A percentile compares a stretch with the other conserved stretches of the same genome.
These are phyloP conservation scores for Apis dorsata DNA, from an alignment of 1,140 invertebrate species.

Conservation along the genomic window DNA sequence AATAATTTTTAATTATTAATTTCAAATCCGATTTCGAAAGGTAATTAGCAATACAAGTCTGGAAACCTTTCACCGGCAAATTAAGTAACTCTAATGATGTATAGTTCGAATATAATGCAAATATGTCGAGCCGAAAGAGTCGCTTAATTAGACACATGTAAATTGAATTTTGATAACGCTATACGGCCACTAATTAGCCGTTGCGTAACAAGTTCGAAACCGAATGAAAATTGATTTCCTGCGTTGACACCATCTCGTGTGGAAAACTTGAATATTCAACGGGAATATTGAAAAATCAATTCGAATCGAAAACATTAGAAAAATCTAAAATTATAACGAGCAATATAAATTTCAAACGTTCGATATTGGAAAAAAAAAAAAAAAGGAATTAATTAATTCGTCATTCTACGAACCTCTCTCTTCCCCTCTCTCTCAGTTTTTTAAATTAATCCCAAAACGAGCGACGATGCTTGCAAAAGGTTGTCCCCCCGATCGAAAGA, in stretches of 20 bases:
- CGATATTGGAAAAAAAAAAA: not conserved
- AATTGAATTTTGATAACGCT: slow-evolving; percentile 58
- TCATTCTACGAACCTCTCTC: too few species aligned
- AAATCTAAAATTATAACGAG: too few species aligned
- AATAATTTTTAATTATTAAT: too few species aligned
- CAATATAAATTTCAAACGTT: not conserved
- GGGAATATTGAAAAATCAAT: too few species aligned
- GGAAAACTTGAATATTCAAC: not conserved
- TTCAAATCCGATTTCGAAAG: too few species aligned
- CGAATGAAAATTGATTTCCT: not conserved
- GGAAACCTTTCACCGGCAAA: slow-evolving; percentile 30
- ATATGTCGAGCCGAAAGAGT: not conserved
- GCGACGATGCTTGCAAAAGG: too few species aligned
- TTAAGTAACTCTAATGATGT: slow-evolving; percentile 30
- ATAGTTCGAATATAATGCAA: slow-evolving; percentile 17
- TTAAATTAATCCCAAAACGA: not conserved
- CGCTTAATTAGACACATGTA: slow-evolving; percentile 57
- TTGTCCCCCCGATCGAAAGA: too few species aligned
- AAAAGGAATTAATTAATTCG: too few species aligned
- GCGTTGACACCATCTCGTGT: not conserved
- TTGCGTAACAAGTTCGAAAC: slow-evolving; percentile 16
- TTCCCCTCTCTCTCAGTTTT: not conserved
- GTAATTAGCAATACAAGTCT: not conserved
- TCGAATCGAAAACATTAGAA: too few species aligned
- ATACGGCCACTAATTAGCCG: slow-evolving; percentile 45